A percentile compares a stretch with the other conserved stretches of the same genome.
Evolutionary conservation across 2,797 vertebrate species (phyloP).

Genomic region (Chromis chromis): DNA sequence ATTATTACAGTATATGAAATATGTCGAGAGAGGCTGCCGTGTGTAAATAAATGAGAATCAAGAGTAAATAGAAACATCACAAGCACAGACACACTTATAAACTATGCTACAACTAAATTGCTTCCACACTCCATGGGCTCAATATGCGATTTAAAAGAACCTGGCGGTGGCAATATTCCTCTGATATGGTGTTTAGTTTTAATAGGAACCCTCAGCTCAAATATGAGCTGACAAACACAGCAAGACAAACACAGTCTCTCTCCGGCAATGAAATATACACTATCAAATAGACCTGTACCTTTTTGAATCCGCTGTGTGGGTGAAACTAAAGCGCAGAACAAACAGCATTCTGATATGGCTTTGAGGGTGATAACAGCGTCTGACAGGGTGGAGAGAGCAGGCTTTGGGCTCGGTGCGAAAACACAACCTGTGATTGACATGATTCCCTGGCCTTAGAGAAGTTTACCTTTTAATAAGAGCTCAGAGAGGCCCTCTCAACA

Average conservation of each 20-base stretch:
- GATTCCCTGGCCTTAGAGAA: constrained; percentile 84
- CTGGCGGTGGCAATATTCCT: constrained; percentile 84
- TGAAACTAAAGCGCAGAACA: constrained; percentile 95
- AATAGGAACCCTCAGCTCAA: constrained; percentile 86
- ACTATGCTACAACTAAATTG: constrained; percentile 82
- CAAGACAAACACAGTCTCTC: constrained; percentile 88
- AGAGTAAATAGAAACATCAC: constrained; percentile 76
- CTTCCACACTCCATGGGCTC: constrained; percentile 79
- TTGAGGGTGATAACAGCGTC: constrained; percentile 93
- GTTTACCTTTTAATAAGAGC: constrained; percentile 90
- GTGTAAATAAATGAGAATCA: constrained; percentile 76
- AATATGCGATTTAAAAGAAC: constrained; percentile 82
- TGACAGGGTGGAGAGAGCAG: constrained; percentile 85
- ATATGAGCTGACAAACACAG: constrained; percentile 86
- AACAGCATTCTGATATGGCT: constrained; percentile 92
- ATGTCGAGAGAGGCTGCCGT: constrained; percentile 43
- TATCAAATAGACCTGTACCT: constrained; percentile 88
- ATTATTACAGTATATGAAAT: constrained; percentile 72
- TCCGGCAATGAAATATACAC: constrained; percentile 86
- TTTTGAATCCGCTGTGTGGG: constrained; percentile 91
- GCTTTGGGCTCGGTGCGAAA: constrained; percentile 83
- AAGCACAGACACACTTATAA: constrained; percentile 76
- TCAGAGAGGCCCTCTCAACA: constrained; percentile 78
- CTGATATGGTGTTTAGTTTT: constrained; percentile 88
- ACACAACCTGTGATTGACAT: constrained; percentile 85